Evolutionary conservation across 2,888 invertebrate genomes (phyloP).

Genomic region (Ceriagrion tenellum): DNA sequence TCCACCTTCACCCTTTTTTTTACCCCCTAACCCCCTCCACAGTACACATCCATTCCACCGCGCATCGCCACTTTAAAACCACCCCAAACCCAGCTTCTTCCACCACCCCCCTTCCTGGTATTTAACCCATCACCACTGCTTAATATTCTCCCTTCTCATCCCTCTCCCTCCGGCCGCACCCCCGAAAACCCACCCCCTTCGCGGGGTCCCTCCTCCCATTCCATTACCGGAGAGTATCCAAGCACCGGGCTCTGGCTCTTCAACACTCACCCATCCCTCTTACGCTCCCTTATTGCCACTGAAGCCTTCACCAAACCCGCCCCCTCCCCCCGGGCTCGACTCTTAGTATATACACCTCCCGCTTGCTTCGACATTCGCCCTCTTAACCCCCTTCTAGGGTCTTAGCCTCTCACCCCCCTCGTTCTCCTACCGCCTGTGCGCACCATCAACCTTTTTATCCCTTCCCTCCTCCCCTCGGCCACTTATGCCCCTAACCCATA

Average conservation of each 20-base stretch:
- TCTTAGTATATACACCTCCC: slow-evolving; percentile 14
- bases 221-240: slow-evolving; percentile 45
- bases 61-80: background rate
- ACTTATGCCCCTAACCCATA: background rate
- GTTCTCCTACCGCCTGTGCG: background rate
- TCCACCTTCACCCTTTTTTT: slow-evolving; percentile 36
- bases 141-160: background rate
- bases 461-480: background rate
- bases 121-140: slow-evolving; percentile 32
- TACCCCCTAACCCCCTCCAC: background rate
- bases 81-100: background rate
- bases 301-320: background rate
- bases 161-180: background rate
- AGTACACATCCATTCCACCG: background rate
- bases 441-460: slow-evolving; percentile 33
- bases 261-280: background rate
- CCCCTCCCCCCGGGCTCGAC: background rate
- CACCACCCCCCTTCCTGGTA: background rate
- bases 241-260: background rate
- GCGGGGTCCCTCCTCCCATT: background rate
- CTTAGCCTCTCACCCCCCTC: background rate
- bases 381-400: slow-evolving; percentile 34
- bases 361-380: slow-evolving; percentile 1
- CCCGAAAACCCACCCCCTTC: slow-evolving; percentile 25
- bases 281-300: background rate